These are phyloP conservation scores for Caranx melampygus DNA, from an alignment of 2,113 vertebrate genomes.

Conservation along the genomic window DNA sequence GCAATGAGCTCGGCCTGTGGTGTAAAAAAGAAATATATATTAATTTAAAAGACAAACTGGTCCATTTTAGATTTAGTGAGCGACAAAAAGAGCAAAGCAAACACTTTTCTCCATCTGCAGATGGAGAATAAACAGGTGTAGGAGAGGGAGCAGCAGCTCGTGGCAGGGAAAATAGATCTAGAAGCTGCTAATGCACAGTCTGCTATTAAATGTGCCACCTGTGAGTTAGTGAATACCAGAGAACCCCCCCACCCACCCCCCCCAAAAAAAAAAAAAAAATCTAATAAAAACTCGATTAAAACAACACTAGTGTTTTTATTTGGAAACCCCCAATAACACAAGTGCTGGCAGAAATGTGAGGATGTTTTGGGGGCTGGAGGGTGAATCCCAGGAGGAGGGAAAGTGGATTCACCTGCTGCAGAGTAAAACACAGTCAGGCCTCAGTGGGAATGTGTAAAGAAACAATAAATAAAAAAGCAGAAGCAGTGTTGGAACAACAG, in stretches of 20 bases:
- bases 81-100: conserved; percentile 48
- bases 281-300: conserved; percentile 70
- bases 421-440: conserved; percentile 15
- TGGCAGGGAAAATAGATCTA: conserved; percentile 42
- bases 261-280: conserved; percentile 11
- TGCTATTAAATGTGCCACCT: conserved; percentile 54
- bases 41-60: conserved; percentile 50
- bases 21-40: conserved; percentile 19
- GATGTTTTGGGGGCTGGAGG: conserved; percentile 6
- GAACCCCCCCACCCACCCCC: not conserved
- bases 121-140: conserved; percentile 18
- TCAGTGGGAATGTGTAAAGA: conserved; percentile 24
- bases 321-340: conserved; percentile 48
- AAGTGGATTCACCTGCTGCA: conserved; percentile 43
- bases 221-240: conserved; percentile 40
- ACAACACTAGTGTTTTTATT: conserved; percentile 41
- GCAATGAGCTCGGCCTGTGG: not conserved
- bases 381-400: conserved; percentile 42
- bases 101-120: conserved; percentile 35
- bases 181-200: conserved; percentile 50
- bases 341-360: not conserved
- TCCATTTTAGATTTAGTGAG: conserved; percentile 28
- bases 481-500: conserved; percentile 35
- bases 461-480: conserved; percentile 43
- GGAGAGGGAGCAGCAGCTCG: conserved; percentile 4